These are phyloP conservation scores for Stichodactyla helianthus DNA, from an alignment of 64 coral and sea anemone species.

Conservation along the genomic window DNA sequence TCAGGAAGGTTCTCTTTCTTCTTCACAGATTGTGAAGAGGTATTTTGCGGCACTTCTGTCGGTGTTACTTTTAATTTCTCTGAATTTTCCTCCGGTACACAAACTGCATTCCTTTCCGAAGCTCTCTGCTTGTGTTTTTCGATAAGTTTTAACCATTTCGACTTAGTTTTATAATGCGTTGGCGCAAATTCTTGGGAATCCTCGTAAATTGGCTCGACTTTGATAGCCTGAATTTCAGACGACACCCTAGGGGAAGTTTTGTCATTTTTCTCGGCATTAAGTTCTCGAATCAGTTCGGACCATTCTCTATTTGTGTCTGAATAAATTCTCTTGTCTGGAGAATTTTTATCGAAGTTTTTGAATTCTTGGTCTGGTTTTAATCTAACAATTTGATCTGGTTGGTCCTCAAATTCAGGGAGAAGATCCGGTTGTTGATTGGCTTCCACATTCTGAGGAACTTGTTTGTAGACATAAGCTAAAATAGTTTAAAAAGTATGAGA, in stretches of 20 bases:
- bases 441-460: conserved; percentile 20
- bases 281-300: not conserved
- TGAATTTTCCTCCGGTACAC: not conserved
- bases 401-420: not conserved
- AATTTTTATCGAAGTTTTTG: not conserved
- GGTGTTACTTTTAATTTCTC: not conserved
- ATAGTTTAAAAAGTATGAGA: not conserved
- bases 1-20: not conserved
- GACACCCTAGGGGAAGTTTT: not conserved
- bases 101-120: not conserved
- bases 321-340: not conserved
- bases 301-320: not conserved
- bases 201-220: not conserved
- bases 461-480: conserved; percentile 30
- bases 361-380: not conserved
- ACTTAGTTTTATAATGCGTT: not conserved
- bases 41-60: too few species aligned
- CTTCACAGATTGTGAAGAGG: not conserved
- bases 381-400: not conserved
- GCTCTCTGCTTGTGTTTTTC: not conserved
- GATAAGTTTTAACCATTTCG: not conserved
- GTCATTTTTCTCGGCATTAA: conserved; percentile 8
- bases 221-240: not conserved
- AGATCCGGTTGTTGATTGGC: conserved; percentile 1
- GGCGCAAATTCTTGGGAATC: not conserved